Evolutionary conservation across 2,888 invertebrate genomes (phyloP).

Genomic region (Gryllus longicercus): DNA sequence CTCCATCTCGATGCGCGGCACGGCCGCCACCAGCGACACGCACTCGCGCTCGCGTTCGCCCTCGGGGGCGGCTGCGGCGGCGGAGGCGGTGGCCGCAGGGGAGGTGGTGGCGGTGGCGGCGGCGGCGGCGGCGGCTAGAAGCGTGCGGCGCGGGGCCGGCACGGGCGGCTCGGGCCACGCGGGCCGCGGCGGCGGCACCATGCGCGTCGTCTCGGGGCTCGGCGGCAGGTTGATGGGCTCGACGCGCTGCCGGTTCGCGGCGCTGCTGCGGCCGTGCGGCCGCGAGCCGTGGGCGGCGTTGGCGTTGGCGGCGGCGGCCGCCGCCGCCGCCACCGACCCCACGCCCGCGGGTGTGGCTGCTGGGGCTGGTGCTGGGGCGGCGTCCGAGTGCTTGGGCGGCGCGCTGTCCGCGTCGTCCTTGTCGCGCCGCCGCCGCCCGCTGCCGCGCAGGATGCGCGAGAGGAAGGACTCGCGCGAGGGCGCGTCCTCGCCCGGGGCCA

Average conservation of each 20-base stretch:
- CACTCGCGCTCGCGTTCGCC: background rate
- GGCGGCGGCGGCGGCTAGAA: slow-evolving; percentile 42
- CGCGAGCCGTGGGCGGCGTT: slow-evolving; percentile 21
- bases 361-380: slow-evolving; percentile 36
- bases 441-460: background rate
- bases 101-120: slow-evolving; percentile 47
- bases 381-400: slow-evolving; percentile 57
- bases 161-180: slow-evolving; percentile 19
- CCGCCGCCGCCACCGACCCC: background rate
- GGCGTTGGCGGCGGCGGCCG: background rate
- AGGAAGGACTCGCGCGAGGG: background rate
- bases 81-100: background rate
- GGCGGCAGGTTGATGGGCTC: slow-evolving; percentile 55
- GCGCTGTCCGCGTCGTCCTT: slow-evolving; percentile 59
- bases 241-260: slow-evolving; percentile 55
- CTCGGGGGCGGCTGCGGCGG: slow-evolving; percentile 19
- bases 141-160: background rate
- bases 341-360: too few relatives aligned
- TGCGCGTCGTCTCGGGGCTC: slow-evolving; percentile 42
- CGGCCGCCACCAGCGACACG: too few relatives aligned
- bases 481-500: background rate
- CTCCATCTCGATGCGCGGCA: slow-evolving; percentile 41
- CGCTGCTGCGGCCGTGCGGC: slow-evolving; percentile 47
- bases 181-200: background rate
- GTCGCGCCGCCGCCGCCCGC: slow-evolving; percentile 61